These are phyloP conservation scores for Zosterops pallidus DNA, from an alignment of 2,113 vertebrate species.

Conservation along the genomic window DNA sequence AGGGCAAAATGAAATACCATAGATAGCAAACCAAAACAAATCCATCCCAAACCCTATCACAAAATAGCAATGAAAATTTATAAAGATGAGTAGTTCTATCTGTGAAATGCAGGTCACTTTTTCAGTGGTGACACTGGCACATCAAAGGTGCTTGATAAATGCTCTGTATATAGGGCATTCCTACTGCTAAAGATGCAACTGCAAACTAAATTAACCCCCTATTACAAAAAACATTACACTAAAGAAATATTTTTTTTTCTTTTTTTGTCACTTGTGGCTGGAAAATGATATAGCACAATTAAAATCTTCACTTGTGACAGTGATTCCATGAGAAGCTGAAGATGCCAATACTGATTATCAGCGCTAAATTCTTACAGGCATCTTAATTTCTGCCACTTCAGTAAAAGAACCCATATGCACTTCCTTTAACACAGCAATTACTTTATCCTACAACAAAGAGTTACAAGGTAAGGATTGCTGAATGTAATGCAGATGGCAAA, in stretches of 20 bases:
- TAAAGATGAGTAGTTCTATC: background rate
- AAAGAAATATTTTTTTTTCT: background rate
- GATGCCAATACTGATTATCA: background rate
- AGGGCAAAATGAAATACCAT: background rate
- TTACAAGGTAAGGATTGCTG: background rate
- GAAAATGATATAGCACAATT: background rate
- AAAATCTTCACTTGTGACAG: conserved; percentile 15
- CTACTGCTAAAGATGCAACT: background rate
- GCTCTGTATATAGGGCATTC: background rate
- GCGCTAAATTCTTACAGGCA: background rate
- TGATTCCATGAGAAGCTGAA: conserved; percentile 14
- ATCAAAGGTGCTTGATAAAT: background rate
- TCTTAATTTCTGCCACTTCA: background rate
- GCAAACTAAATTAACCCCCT: background rate
- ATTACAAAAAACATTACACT: background rate
- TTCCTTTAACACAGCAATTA: background rate
- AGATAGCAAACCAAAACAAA: background rate
- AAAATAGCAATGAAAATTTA: background rate
- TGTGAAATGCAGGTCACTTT: background rate
- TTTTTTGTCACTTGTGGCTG: background rate
- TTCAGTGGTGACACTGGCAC: background rate
- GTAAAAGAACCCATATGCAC: background rate
- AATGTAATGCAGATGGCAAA: background rate
- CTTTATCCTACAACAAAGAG: background rate
- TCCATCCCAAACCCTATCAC: background rate